Conservation (phyloP, 2,797 vertebrate species). For the Gambusia yucatana region DNA sequence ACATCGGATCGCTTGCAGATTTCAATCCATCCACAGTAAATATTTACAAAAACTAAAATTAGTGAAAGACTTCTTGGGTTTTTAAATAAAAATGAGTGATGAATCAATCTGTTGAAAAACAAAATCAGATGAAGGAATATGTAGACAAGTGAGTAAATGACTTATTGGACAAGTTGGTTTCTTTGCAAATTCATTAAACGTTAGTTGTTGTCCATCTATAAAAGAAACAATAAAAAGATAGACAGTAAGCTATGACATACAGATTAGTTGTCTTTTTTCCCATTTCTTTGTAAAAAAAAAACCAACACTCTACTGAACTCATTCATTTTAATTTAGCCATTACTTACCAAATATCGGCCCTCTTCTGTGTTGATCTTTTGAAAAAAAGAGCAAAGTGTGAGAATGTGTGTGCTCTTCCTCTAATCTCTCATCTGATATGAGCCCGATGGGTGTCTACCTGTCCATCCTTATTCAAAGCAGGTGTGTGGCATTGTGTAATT, state of each 20-base stretch:
- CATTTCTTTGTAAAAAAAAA: neutral
- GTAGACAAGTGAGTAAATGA: neutral
- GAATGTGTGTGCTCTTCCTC: conserved; percentile 7
- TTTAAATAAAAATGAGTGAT: conserved; percentile 12
- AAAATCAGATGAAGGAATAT: neutral
- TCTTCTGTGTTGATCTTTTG: neutral
- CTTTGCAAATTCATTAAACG: neutral
- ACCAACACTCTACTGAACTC: neutral
- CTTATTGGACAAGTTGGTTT: neutral
- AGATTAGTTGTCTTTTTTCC: neutral
- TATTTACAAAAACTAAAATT: neutral
- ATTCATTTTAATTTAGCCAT: neutral
- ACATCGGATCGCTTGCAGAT: neutral
- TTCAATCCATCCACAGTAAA: neutral
- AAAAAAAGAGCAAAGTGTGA: conserved; percentile 1
- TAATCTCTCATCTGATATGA: conserved; percentile 24
- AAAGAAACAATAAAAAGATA: neutral
- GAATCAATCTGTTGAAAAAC: neutral
- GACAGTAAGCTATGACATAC: neutral
- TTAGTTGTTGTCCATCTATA: neutral
- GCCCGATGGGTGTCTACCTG: conserved; percentile 37
- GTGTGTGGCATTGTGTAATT: conserved; percentile 7
- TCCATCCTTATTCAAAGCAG: conserved; percentile 33
- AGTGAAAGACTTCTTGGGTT: neutral
- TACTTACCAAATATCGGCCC: neutral